Percentiles rank a stretch among this genome's conserved stretches.
These are phyloP conservation scores for Eupeodes corollae DNA, from an alignment of 1,140 invertebrate genomes.

Conservation along the genomic window DNA sequence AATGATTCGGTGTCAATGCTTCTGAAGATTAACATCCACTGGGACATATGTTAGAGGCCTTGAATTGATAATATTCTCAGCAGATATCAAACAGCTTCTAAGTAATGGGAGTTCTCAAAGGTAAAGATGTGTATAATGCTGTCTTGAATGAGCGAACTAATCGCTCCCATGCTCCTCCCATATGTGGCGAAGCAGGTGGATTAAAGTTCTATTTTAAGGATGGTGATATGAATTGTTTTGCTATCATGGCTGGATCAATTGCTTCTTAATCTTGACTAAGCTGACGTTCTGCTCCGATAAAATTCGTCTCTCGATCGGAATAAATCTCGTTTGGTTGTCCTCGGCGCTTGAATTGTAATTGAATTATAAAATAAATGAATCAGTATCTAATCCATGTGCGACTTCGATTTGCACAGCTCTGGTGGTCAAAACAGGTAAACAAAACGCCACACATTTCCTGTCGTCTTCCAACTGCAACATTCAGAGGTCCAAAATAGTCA, in stretches of 20 bases:
- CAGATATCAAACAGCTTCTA: slow-evolving; percentile 5
- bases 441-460: slow-evolving; percentile 35
- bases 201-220: slow-evolving; percentile 28
- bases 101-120: background rate
- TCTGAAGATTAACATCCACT: no score
- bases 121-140: slow-evolving; percentile 12
- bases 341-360: slow-evolving; percentile 34
- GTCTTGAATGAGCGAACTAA: slow-evolving; percentile 29
- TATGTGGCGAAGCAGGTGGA: slow-evolving; percentile 30
- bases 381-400: slow-evolving; percentile 24
- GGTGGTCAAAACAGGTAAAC: slow-evolving; percentile 31
- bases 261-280: no score
- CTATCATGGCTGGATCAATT: background rate
- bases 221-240: background rate
- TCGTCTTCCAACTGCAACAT: no score
- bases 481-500: no score
- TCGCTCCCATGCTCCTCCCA: slow-evolving; percentile 37
- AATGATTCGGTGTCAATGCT: no score
- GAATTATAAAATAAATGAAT: slow-evolving; percentile 30
- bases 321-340: slow-evolving; percentile 21
- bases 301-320: slow-evolving; percentile 36
- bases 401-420: slow-evolving; percentile 39
- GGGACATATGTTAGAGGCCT: no score
- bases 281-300: slow-evolving; percentile 15
- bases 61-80: no score